Base-by-base conservation (phyloP, 2,888 invertebrate species). In the Gymnosoma rotundatum region DNA sequence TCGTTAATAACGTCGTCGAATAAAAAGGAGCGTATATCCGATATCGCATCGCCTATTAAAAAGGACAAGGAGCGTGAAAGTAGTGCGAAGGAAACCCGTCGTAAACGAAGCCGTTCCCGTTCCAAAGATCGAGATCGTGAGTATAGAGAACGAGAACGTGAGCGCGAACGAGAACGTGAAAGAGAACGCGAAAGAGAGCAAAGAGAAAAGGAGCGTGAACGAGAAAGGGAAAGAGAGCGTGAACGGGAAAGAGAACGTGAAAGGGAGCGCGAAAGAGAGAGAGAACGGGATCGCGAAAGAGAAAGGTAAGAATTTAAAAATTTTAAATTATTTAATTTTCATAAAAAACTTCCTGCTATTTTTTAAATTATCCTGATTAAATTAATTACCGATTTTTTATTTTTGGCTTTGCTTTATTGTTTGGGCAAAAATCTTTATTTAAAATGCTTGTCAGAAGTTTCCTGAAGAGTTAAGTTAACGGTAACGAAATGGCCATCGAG, bases 91-190 rank as follows among this genome's bases (percentile, higher is more conserved):
- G 84, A 84, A 2, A 48, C 81, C 1, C 56, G 84, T 0, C 81
- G 84, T 38, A 84, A 81, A 61, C 87, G 93, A 85, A 89, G 91
- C 88, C 88, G 92, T 86, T 92, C 92, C 0, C 89, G 92, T 32
- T 91, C 91, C 45, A 92, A 93, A 78, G 94, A 93, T 66, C 90
- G 93, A 92, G 91, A 95, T 14, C 88, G 89, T 61, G 93, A 92
- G 84, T 90, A 93, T 36, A 93, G 94, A 73, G 95, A 95, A 87
- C 94, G 96, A 56, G 96, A 93, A 74, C 89, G 94, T 85, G 95
- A 95, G 89, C 86, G 90, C 50, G 93, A 94, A 92, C 89, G 94
- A 89, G 92, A 95, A 92, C 90, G 93, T 89, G 92, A n/a, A n/a
- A n/a, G n/a, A n/a, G n/a, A 95, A 93, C 90, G 93, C 92, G 87